Percentiles rank a stretch among this genome's conserved stretches.
Conservation (phyloP, 2,797 vertebrate genomes). For the Sebastes hopkinsi region DNA sequence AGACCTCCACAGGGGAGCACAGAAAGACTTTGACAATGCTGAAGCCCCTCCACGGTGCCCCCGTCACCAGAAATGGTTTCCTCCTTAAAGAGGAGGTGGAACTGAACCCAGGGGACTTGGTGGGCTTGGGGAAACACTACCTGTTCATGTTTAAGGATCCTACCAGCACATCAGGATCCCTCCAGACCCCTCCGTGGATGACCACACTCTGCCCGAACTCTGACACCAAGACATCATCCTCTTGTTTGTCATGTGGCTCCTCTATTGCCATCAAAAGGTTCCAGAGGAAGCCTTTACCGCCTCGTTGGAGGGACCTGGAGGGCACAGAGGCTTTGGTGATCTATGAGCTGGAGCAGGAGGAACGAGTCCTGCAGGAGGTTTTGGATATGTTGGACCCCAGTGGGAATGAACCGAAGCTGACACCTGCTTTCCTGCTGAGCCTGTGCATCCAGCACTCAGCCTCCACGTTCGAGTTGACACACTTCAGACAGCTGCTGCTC, state of each 20-base stretch:
- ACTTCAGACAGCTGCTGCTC: constrained; percentile 81
- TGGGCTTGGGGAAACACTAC: constrained; percentile 84
- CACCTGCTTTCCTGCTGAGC: constrained; percentile 81
- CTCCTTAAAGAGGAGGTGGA: constrained; percentile 73
- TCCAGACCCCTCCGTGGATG: constrained; percentile 75
- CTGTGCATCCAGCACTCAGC: constrained; percentile 82
- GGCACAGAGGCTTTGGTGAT: constrained; percentile 63
- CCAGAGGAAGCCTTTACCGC: constrained; percentile 32
- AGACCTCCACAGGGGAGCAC: constrained; percentile 41
- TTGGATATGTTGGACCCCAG: constrained; percentile 62
- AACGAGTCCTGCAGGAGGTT: constrained; percentile 77
- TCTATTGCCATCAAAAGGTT: constrained; percentile 17
- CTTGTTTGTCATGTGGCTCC: constrained; percentile 70
- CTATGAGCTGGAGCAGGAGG: constrained; percentile 79
- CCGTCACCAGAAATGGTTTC: constrained; percentile 79
- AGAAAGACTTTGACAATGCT: constrained; percentile 70
- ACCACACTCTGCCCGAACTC: constrained; percentile 62
- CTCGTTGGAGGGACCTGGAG: constrained; percentile 72
- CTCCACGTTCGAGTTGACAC: constrained; percentile 60
- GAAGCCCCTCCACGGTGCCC: constrained; percentile 78
- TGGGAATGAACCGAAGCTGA: constrained; percentile 73
- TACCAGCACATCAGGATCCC: constrained; percentile 50
- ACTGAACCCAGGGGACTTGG: constrained; percentile 80
- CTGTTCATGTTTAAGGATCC: constrained; percentile 87
- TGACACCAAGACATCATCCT: constrained; percentile 13